Evolutionary conservation across 2,888 invertebrate species (phyloP).

Genomic region (Julus scanicus): DNA sequence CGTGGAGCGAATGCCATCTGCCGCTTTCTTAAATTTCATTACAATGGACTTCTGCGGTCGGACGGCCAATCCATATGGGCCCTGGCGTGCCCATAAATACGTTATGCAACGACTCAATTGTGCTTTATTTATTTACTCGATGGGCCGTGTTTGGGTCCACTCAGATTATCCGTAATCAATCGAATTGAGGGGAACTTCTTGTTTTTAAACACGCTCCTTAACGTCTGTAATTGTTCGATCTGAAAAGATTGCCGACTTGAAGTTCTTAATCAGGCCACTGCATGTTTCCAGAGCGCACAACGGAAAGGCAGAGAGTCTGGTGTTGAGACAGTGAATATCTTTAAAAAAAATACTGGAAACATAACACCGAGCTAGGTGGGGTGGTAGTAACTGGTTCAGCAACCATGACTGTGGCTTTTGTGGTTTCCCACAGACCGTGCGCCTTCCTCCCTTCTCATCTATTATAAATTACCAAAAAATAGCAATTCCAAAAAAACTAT

Average conservation of each 20-base stretch:
- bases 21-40: conserved; percentile 47
- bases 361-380: too few species aligned
- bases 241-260: background rate
- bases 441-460: too few species aligned
- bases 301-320: background rate
- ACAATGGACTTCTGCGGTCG: conserved; percentile 1
- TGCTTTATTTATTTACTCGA: conserved; percentile 42
- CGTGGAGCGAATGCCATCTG: conserved; percentile 43
- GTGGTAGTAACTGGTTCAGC: too few species aligned
- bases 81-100: conserved; percentile 41
- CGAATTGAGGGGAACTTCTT: conserved; percentile 1
- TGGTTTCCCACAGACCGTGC: too few species aligned
- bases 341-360: too few species aligned
- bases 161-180: conserved; percentile 43
- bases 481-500: too few species aligned
- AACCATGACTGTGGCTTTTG: too few species aligned
- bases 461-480: too few species aligned
- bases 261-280: too few species aligned
- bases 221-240: background rate
- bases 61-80: background rate
- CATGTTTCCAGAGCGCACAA: background rate
- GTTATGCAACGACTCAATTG: conserved; percentile 30
- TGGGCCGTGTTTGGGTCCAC: background rate
- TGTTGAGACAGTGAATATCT: too few species aligned
- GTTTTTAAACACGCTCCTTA: conserved; percentile 2